A percentile compares a stretch with the other conserved stretches of the same genome.
Conservation (phyloP, 2,113 vertebrate species). For the Corythaixoides concolor region DNA sequence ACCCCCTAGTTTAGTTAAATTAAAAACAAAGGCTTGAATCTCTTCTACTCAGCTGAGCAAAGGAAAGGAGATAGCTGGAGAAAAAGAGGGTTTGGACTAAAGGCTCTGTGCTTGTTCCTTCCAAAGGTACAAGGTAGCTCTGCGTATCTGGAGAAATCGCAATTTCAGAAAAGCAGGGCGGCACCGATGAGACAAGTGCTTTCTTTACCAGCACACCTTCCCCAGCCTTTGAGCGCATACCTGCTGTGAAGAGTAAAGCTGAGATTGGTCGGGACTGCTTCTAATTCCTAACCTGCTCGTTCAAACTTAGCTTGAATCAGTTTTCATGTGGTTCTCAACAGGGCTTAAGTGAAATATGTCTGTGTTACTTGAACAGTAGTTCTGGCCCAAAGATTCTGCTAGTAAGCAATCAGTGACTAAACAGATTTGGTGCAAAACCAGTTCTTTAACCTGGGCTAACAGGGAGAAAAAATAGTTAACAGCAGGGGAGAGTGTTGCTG, state of each 20-base stretch:
- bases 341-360: not conserved
- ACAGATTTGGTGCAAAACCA: not conserved
- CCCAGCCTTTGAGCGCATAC: not conserved
- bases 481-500: not conserved
- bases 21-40: not conserved
- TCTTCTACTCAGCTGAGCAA: not conserved
- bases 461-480: not conserved
- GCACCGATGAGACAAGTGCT: not conserved
- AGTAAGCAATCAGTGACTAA: not conserved
- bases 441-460: not conserved
- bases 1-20: not conserved
- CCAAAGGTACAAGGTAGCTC: not conserved
- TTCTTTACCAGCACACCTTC: not conserved
- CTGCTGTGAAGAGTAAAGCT: not conserved
- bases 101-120: not conserved
- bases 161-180: not conserved
- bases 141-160: not conserved
- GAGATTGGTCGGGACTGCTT: not conserved
- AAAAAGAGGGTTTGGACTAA: not conserved
- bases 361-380: not conserved
- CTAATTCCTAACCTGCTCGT: not conserved
- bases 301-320: not conserved
- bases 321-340: not conserved
- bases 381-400: not conserved
- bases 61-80: not conserved